Evolutionary conservation across 1,140 invertebrate species (phyloP), one percentile per base, ranked within the genome.

Genomic region (Philaenus spumarius): DNA sequence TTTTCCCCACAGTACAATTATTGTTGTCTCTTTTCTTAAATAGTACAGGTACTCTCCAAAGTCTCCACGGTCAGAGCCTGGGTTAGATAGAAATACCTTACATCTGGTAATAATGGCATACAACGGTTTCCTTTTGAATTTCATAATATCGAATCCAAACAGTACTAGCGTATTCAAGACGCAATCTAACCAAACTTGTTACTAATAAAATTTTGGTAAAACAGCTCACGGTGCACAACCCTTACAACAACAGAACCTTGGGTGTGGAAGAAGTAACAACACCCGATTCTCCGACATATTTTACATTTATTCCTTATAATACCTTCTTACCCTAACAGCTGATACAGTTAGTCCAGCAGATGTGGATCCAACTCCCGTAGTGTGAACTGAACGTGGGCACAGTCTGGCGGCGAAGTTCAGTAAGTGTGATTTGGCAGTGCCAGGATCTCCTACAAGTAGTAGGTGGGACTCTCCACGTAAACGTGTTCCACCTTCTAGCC

Each of bases 361-460:
- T 3, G 92, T 93, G 48, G 87, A 89, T 9, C 92, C 92, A 14
- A 84, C 77, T 3, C 92, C 93, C 14, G 90, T 93, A 2, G 92
- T 95, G 50, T 92, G 75, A 6, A 95, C 86, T 7, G 90, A 88
- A 14, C 91, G 74, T 0, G 84, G 78, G 23, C 82, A 84, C 37
- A 95, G 72, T 71, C 84, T 84, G 1, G 84, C 77, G 1, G 85
- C 88, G 64, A 86, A 85, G 62, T 86, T 84, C 46, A 97, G 75
- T 45, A 97, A 79, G 71, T 95, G 89, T 0, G 92, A 95, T 71
- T 97, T 97, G 15, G 89, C 93, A 15, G 85, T 87, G 62, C 91
- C 92, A 62, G 93, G 93, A 80, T 95, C 93, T 34, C 93, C 93
- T 40, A 95, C 87, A 9, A 97, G 70, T 50, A 97, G 72, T 63